phyloP scores from a whole-genome alignment of 2,888 invertebrate species.

The Alcis repandata region DNA sequence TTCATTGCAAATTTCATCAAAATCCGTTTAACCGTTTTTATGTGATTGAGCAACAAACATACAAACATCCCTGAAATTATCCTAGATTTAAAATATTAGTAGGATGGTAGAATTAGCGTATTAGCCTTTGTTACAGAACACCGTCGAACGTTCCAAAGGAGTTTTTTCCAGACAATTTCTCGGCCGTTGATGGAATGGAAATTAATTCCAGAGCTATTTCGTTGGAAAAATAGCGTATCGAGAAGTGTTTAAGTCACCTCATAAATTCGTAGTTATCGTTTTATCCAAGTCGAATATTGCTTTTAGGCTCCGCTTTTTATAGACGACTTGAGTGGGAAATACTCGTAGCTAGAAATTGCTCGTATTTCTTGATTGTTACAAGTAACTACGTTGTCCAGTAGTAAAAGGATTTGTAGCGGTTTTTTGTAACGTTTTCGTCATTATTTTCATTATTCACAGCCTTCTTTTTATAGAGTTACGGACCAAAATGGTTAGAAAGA shows the following conservation, averaged over 20 bases:
- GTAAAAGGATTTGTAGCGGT: no score
- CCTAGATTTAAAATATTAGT: no score
- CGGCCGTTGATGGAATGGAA: constrained; percentile 28
- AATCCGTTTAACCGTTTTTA: no score
- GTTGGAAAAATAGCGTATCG: constrained; percentile 25
- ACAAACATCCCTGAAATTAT: no score
- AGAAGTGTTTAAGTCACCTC: constrained; percentile 30
- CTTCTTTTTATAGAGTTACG: no score
- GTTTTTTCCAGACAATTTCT: constrained; percentile 28
- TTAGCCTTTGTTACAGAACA: no score
- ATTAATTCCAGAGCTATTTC: constrained; percentile 35
- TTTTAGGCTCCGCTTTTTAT: constrained; percentile 9
- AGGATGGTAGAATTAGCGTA: no score
- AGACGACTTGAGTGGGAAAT: background rate
- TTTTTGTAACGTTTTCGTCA: background rate
- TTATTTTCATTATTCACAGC: no score
- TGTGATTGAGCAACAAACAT: no score
- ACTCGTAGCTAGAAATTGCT: background rate
- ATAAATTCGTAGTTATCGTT: constrained; percentile 31
- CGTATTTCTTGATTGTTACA: constrained; percentile 4
- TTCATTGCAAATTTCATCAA: no score
- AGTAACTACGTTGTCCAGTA: background rate
- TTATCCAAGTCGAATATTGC: constrained; percentile 14
- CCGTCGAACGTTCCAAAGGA: constrained; percentile 20
- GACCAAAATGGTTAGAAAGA: no score